phyloP scores from a whole-genome alignment of 2,888 invertebrate genomes.

The Colostygia pectinataria region DNA sequence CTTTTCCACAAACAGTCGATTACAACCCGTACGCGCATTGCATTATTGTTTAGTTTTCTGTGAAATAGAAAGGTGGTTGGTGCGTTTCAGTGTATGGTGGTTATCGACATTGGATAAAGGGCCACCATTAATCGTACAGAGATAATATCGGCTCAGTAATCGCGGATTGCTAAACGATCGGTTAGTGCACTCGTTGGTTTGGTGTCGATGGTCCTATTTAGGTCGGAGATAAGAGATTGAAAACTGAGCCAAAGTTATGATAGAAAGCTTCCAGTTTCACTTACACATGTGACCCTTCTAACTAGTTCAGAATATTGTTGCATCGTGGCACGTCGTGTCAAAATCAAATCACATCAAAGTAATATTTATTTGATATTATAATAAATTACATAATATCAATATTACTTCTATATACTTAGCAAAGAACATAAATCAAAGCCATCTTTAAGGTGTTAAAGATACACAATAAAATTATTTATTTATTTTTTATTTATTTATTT shows the following conservation, averaged over 20 bases:
- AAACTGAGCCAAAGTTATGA: conserved; percentile 29
- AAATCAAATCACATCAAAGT: too few species aligned
- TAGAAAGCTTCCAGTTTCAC: conserved; percentile 19
- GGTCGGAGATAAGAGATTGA: conserved; percentile 31
- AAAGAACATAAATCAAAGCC: too few species aligned
- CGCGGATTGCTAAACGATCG: conserved; percentile 76
- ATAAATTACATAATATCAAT: too few species aligned
- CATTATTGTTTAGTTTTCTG: conserved; percentile 36
- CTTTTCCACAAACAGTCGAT: conserved; percentile 21
- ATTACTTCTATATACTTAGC: too few species aligned
- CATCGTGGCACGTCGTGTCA: too few species aligned
- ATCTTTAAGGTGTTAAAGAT: too few species aligned
- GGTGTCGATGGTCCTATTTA: conserved; percentile 57
- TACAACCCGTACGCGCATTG: conserved; percentile 3
- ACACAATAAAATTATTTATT: too few species aligned
- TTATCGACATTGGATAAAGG: conserved; percentile 76
- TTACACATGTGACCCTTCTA: too few species aligned
- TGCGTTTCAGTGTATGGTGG: conserved; percentile 42
- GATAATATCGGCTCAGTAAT: conserved; percentile 77
- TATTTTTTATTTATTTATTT: too few species aligned
- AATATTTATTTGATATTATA: too few species aligned
- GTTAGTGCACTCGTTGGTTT: conserved; percentile 55
- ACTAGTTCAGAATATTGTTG: too few species aligned
- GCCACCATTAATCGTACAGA: conserved; percentile 72
- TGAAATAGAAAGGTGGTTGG: conserved; percentile 34